These are phyloP conservation scores for Epinotia brunnichana DNA, from an alignment of 2,888 invertebrate species.

Conservation along the genomic window DNA sequence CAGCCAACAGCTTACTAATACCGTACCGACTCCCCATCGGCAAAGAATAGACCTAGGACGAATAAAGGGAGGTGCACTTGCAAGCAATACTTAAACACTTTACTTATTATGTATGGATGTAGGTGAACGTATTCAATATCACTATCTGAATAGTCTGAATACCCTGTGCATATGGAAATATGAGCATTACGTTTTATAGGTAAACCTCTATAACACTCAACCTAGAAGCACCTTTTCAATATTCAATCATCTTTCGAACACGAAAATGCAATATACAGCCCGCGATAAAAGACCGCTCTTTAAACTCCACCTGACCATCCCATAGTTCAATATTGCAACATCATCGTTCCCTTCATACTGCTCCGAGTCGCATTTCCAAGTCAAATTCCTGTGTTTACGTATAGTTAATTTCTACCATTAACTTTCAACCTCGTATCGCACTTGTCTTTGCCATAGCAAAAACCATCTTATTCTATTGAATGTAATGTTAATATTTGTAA, in stretches of 20 bases:
- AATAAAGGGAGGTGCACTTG: too few relatives aligned
- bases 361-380: slow-evolving; percentile 28
- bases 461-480: background rate
- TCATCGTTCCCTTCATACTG: slow-evolving; percentile 38
- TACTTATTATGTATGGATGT: too few relatives aligned
- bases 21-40: too few relatives aligned
- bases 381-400: slow-evolving; percentile 33
- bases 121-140: too few relatives aligned
- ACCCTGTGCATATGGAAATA: background rate
- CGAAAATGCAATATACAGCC: slow-evolving; percentile 27
- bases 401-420: slow-evolving; percentile 14
- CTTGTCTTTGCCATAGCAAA: background rate
- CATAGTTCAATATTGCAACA: slow-evolving; percentile 34
- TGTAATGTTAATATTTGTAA: background rate
- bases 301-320: slow-evolving; percentile 16
- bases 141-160: too few relatives aligned
- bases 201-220: background rate
- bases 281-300: slow-evolving; percentile 11
- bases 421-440: slow-evolving; percentile 5
- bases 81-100: too few relatives aligned
- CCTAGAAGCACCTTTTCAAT: background rate
- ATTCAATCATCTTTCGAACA: slow-evolving; percentile 18
- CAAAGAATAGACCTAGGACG: too few relatives aligned
- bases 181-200: background rate
- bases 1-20: too few relatives aligned